Evolutionary conservation across 1,140 invertebrate genomes (phyloP).

Genomic region (Dryas iulia): DNA sequence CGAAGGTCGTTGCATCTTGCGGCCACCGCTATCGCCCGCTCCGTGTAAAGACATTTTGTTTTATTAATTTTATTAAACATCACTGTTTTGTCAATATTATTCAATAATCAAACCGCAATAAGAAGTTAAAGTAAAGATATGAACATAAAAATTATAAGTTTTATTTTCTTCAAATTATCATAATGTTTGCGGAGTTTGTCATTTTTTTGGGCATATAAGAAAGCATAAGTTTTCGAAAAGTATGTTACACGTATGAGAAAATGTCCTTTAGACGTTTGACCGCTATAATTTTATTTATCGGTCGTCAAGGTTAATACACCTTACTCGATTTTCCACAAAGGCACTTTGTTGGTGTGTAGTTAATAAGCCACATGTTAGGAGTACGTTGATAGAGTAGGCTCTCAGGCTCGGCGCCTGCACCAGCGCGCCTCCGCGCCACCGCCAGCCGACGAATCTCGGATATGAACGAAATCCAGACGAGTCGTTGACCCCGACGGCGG

Average conservation of each 20-base stretch:
- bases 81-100: too few relatives aligned
- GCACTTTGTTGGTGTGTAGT: slow-evolving; percentile 1
- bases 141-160: too few relatives aligned
- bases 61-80: slow-evolving; percentile 2
- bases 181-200: background rate
- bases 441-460: slow-evolving; percentile 37
- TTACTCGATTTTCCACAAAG: slow-evolving; percentile 10
- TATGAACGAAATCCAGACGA: slow-evolving; percentile 74
- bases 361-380: slow-evolving; percentile 1
- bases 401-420: background rate
- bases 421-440: background rate
- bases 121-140: too few relatives aligned
- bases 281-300: slow-evolving; percentile 9
- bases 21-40: background rate
- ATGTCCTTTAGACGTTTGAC: background rate
- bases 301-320: slow-evolving; percentile 20
- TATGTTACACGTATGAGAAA: background rate
- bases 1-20: slow-evolving; percentile 37
- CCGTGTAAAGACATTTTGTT: slow-evolving; percentile 20
- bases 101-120: too few relatives aligned
- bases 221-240: too few relatives aligned
- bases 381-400: slow-evolving; percentile 18
- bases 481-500: slow-evolving; percentile 70
- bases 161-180: background rate
- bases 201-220: too few relatives aligned